phyloP scores from a whole-genome alignment of 2,888 invertebrate genomes.

The Osedax fenrisi region DNA sequence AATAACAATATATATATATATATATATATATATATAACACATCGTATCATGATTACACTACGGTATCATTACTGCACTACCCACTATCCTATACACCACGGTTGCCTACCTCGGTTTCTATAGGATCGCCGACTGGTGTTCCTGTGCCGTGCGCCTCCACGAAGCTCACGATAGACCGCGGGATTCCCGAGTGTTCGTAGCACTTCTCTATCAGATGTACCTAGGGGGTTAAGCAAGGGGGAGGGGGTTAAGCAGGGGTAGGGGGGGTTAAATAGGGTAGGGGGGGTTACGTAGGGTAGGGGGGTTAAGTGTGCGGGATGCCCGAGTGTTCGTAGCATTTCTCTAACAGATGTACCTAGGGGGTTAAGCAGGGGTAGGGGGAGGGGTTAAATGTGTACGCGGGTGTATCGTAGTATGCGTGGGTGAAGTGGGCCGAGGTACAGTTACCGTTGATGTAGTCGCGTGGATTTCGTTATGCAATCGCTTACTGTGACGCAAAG shows the following conservation, averaged over 20 bases:
- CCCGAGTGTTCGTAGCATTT: slow-evolving; percentile 24
- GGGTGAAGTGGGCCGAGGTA: too few species aligned
- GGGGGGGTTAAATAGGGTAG: neutral
- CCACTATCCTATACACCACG: too few species aligned
- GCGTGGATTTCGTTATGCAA: too few species aligned
- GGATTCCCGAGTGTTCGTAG: slow-evolving; percentile 25
- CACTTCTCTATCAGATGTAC: slow-evolving; percentile 26
- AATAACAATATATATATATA: too few species aligned
- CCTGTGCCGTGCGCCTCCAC: slow-evolving; percentile 48
- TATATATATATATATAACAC: too few species aligned
- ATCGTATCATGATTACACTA: too few species aligned
- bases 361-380: neutral
- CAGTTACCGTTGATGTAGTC: too few species aligned
- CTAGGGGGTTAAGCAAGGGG: neutral
- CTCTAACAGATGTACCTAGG: slow-evolving; percentile 21
- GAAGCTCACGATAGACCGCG: slow-evolving; percentile 28
- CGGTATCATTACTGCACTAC: too few species aligned
- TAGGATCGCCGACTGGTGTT: slow-evolving; percentile 45
- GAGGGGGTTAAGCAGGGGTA: neutral
- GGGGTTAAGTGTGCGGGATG: slow-evolving; percentile 11
- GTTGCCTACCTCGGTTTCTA: slow-evolving; percentile 36
- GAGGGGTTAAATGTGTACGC: neutral
- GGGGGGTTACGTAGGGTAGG: neutral
- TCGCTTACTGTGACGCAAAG: too few species aligned
- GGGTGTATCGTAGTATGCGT: neutral